Conservation (phyloP, 2,113 vertebrate species). For the Catharus minimus region DNA sequence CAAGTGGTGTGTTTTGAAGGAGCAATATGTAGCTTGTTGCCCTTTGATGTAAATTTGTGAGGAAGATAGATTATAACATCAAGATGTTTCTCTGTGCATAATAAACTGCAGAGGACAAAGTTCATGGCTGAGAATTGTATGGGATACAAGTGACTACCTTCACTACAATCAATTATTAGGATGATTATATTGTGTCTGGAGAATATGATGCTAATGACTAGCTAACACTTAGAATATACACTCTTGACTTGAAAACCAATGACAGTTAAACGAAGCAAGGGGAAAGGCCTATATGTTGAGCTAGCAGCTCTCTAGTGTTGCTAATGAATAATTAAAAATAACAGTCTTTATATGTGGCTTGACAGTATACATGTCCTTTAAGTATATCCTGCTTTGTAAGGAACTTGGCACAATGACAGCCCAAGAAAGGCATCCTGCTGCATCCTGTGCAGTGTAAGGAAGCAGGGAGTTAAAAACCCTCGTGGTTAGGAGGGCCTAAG, state of each 20-base stretch:
- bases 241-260: constrained; percentile 58
- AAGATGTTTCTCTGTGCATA: constrained; percentile 47
- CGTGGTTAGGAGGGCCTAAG: constrained; percentile 42
- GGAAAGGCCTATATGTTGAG: constrained; percentile 39
- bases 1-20: constrained; percentile 26
- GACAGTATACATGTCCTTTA: constrained; percentile 32
- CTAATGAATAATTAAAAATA: constrained; percentile 72
- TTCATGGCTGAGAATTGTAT: constrained; percentile 62
- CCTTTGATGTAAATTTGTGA: constrained; percentile 46
- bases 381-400: constrained; percentile 43
- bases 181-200: constrained; percentile 58
- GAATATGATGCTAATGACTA: constrained; percentile 57
- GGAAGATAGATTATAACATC: constrained; percentile 54
- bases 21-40: constrained; percentile 21
- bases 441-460: constrained; percentile 9
- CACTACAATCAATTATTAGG: constrained; percentile 63
- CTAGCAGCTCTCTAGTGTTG: constrained; percentile 8
- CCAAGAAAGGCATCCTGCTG: neutral
- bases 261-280: constrained; percentile 28
- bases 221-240: constrained; percentile 40
- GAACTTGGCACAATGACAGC: constrained; percentile 50
- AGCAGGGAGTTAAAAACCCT: constrained; percentile 67
- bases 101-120: constrained; percentile 61
- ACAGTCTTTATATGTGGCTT: constrained; percentile 29
- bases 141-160: constrained; percentile 57